These are phyloP conservation scores for Terrapene triunguis DNA, from an alignment of 2,113 vertebrate genomes.

Conservation along the genomic window DNA sequence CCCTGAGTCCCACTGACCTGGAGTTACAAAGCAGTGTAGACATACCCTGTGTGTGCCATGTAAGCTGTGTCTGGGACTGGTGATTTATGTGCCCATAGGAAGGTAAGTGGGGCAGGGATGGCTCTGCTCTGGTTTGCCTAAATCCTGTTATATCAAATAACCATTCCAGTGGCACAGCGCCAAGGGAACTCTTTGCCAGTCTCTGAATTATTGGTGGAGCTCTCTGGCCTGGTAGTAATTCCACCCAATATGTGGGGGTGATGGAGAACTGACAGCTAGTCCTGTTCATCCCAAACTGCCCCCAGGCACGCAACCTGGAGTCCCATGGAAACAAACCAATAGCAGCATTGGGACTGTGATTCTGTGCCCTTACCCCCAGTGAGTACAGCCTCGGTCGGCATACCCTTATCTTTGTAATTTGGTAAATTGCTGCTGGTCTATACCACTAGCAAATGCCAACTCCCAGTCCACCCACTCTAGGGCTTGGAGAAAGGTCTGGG, in stretches of 20 bases:
- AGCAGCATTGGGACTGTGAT: neutral
- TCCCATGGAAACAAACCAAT: fast-evolving
- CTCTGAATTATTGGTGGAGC: neutral
- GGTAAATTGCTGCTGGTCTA: neutral
- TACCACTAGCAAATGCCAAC: neutral
- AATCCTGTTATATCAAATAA: neutral
- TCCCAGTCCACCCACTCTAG: neutral
- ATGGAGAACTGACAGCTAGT: neutral
- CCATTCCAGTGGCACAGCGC: neutral
- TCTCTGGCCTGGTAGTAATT: neutral
- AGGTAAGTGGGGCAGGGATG: neutral
- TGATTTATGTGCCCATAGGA: neutral
- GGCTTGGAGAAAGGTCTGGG: neutral
- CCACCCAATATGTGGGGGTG: neutral
- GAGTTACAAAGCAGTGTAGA: neutral
- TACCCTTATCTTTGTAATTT: neutral
- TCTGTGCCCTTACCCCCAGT: neutral
- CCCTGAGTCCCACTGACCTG: neutral
- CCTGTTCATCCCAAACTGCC: neutral
- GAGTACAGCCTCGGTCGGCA: neutral
- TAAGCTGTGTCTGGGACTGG: neutral
- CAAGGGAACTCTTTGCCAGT: neutral
- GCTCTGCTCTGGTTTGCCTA: neutral
- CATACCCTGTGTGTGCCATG: too few species aligned
- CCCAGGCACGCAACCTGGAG: neutral